Base-by-base conservation (phyloP, 2,797 vertebrate species). In the Spinibarbus caldwelli region DNA sequence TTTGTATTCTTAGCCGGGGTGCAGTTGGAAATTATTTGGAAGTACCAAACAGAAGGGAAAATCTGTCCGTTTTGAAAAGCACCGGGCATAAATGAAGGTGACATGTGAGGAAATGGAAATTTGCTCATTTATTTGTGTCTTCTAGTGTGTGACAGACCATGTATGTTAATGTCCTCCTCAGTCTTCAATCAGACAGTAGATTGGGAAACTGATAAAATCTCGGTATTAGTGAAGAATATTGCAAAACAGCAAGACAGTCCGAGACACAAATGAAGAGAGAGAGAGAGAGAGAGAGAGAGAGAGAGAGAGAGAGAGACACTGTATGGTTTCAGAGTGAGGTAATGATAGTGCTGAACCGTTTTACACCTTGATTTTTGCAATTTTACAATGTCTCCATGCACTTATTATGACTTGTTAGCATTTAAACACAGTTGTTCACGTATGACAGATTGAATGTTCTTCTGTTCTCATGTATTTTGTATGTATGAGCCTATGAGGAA, bases 71-170 rank as follows among this genome's bases (percentile, higher is more conserved):
- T 86, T 90, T 85, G 87, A 64, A 76, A 75, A 72, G 79, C 75
- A 90, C 82, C 83, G 31, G 78, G 78, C 59, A 31, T 90, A 91
- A 93, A 85, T 89, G 86, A 86, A 91, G 88, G 73, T 92, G 91
- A 92, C 93, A 90, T 82, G 81, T 49, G 59, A 72, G 82, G 83
- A 87, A 89, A 93, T 90, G 90, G 89, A 91, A 89, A 90, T 90
- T 87, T 78, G 83, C 78, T 85, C 89, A 89, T 87, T 88, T 88
- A 90, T 89, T 88, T 89, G 86, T 86, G 78, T 82, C 86, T 85
- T 88, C 83, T 70, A 87, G 71, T 78, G 73, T 83, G 87, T 87
- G 88, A 88, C 83, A 86, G 88, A 70, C 86, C 72, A 82, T 86
- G 89, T 89, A 90, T 90, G 89, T 87, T 86, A 90, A 89, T 89